Base-by-base conservation (phyloP, 2,797 vertebrate species). In the Microctenopoma lineatum region DNA sequence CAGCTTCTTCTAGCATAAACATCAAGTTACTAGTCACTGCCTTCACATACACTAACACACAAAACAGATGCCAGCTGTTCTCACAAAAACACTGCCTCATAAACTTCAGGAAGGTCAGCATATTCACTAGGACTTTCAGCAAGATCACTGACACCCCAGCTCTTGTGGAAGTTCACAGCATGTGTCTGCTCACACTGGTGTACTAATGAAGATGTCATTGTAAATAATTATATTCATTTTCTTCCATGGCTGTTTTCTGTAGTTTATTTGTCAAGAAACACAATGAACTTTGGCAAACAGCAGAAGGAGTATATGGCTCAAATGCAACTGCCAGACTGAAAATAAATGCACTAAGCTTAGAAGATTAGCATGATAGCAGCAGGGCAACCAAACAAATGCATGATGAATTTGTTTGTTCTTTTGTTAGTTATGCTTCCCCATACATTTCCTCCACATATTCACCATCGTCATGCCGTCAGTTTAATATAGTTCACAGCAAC, bases 321-420 rank as follows among this genome's bases (percentile, higher is more conserved):
- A 54, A 76, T 78, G 75, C 67, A 79, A 68, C 63, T 74, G 18
- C 14, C 50, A 58, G 18, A 78, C 53, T n/a, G 47, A 79, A 57
- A 7, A 16, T 10, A 18, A 65, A 32, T 18, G 60, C 34, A 41
- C 21, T 25, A 67, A 55, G 52, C 44, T 58, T 60, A 26, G n/a
- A 42, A 45, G 59, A 68, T 45, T 47, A 60, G 42, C 51, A 54
- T 59, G 41, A 47, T 7, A 25, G 61, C 56, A 66, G 66, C 52
- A 58, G 3, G 61, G 26, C 41, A 7, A 21, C 36, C 36, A 13
- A 29, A 55, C 5, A 58, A 39, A 78, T 51, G 50, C 32, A 46
- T 46, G 46, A 76, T 11, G 18, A 59, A 66, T 42, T 44, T 44
- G 62, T 59, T 66, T 41, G 62, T 50, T 77, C 29, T 38, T 38